Base-by-base conservation (phyloP, 2,113 vertebrate genomes). In the Serilophus lunatus region DNA sequence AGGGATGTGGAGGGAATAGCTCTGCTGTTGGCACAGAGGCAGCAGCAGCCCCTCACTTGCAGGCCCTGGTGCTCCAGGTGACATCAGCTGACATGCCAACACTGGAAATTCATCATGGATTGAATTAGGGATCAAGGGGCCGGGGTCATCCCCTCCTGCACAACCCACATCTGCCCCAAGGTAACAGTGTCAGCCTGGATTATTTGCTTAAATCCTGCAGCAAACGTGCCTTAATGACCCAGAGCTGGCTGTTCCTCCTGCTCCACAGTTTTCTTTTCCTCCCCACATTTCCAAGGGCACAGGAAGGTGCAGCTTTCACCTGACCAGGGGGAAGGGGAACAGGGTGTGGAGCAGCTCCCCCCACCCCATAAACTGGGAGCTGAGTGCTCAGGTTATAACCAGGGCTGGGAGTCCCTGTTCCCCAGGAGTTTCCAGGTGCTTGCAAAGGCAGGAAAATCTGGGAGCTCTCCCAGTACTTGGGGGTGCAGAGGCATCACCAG, bases 211-310 rank as follows among this genome's bases (percentile, higher is more conserved):
- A 1, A 0, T 47, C 47, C 57, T 90, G 56, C 86, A 66, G 75
- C 51, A 63, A 38, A 42, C 13, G 31, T 22, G 61, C 74, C 61
- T 61, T 47, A 16, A 4, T 7, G 19, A 82, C 10, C 45, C 78
- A 26, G 26, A 1, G 5, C 36, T 5, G 65, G 23, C 66, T n/a
- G 36, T 69, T 33, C 45, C 33, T 60, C 57, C 50, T 1, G 6
- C 76, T 61, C 70, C 4, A 14, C 1, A 29, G 57, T 81, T 42
- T 31, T 3, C 11, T 50, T 22, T 22, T 4, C n/a, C 61, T 10
- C 68, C 18, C 8, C 3, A 2, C 31, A 17, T 8, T n/a, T 3
- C 8, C 15, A 1, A 16, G 13, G 1, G 9, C 4, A 0, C 5
- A 12, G 74, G 59, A 0, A 19, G 47, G 18, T 3, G 35, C 85